Evolutionary conservation across 2,113 vertebrate species (phyloP).

Genomic region (Gambusia holbrooki): DNA sequence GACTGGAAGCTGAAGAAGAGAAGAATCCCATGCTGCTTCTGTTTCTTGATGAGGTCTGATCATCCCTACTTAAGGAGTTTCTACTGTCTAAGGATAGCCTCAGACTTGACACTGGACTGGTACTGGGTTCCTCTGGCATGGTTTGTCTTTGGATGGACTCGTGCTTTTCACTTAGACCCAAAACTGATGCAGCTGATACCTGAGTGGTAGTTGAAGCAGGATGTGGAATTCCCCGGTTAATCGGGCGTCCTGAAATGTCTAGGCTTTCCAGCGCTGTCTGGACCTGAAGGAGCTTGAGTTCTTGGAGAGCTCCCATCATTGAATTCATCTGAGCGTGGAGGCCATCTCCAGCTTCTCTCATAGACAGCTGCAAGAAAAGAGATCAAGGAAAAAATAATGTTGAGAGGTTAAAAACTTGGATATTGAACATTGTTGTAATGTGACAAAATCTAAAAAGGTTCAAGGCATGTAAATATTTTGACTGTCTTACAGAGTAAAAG

Average conservation of each 20-base stretch:
- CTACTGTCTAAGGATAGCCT: constrained; percentile 49
- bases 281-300: constrained; percentile 96
- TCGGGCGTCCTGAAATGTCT: constrained; percentile 84
- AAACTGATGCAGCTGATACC: constrained; percentile 7
- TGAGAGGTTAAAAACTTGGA: background rate
- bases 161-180: constrained; percentile 9
- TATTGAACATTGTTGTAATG: no score
- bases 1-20: constrained; percentile 58
- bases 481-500: no score
- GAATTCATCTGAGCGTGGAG: constrained; percentile 96
- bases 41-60: constrained; percentile 46
- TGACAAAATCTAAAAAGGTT: no score
- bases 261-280: constrained; percentile 90
- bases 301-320: constrained; percentile 98
- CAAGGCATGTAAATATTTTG: no score
- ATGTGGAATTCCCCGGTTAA: constrained; percentile 54
- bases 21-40: constrained; percentile 63
- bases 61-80: constrained; percentile 40
- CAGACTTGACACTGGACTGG: constrained; percentile 25
- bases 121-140: constrained; percentile 5
- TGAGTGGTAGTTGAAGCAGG: constrained; percentile 15
- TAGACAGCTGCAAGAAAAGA: constrained; percentile 79
- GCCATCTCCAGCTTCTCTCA: constrained; percentile 96
- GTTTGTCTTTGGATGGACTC: constrained; percentile 7
- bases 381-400: background rate